Conservation (phyloP, 2,113 vertebrate species). For the Cricetomys ansorgei region DNA sequence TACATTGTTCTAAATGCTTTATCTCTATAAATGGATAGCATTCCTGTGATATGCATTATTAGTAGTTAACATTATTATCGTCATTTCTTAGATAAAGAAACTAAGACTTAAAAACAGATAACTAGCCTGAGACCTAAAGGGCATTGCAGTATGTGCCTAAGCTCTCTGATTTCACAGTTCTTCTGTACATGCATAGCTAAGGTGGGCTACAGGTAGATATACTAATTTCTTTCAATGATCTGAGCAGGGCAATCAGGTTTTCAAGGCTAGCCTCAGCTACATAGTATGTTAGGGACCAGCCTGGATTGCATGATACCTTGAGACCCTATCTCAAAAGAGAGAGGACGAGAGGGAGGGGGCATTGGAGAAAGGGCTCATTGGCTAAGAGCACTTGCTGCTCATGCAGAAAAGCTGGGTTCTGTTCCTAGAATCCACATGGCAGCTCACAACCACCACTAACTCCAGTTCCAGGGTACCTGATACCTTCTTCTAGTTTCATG, state of each 20-base stretch:
- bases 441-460: background rate
- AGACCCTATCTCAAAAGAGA: background rate
- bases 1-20: background rate
- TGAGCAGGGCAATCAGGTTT: background rate
- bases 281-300: background rate
- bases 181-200: background rate
- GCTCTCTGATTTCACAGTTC: background rate
- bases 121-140: background rate
- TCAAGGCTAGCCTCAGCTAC: background rate
- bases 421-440: background rate
- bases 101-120: background rate
- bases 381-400: background rate
- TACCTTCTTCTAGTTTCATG: background rate
- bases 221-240: background rate
- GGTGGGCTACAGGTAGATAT: background rate
- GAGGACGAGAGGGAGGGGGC: background rate
- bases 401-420: background rate
- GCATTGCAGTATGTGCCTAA: background rate
- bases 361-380: background rate
- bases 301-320: background rate
- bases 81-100: background rate
- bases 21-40: background rate
- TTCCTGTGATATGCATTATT: background rate
- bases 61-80: background rate
- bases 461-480: background rate